Percentiles rank a stretch among this genome's conserved stretches.
Conservation (phyloP, 2,888 invertebrate species). For the Seladonia tumulorum region DNA sequence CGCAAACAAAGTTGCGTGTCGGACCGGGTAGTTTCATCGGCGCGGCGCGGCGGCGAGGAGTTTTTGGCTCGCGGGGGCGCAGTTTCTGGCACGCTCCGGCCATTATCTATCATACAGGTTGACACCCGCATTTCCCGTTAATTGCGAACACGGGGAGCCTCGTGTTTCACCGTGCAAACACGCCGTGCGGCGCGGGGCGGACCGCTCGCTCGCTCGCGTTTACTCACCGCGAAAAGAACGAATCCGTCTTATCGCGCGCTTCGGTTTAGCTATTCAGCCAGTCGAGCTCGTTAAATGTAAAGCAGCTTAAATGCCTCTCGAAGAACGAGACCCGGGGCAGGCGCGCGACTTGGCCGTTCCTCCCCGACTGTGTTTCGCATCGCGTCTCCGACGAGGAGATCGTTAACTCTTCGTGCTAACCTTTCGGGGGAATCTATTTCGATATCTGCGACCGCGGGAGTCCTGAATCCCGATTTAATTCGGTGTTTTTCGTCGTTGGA, state of each 20-base stretch:
- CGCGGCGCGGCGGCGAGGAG: too few species aligned
- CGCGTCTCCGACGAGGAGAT: neutral
- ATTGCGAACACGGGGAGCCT: slow-evolving; percentile 22
- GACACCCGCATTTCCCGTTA: slow-evolving; percentile 21
- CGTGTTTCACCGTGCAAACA: neutral
- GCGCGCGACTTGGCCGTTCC: neutral
- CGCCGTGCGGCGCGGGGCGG: neutral
- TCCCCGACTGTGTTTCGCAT: neutral
- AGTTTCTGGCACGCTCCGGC: slow-evolving; percentile 30
- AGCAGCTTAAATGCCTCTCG: slow-evolving; percentile 21
- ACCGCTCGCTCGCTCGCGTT: neutral
- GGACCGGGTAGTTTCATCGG: neutral
- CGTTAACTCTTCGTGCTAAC: neutral
- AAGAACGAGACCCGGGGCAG: slow-evolving; percentile 15
- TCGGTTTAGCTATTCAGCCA: neutral
- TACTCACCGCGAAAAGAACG: slow-evolving; percentile 6
- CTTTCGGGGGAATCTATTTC: neutral
- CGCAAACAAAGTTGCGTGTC: slow-evolving; percentile 6
- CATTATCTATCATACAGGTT: slow-evolving; percentile 25
- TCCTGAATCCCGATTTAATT: neutral
- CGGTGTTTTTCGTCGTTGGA: neutral
- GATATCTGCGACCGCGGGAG: neutral
- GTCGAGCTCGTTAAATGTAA: slow-evolving; percentile 26
- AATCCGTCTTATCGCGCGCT: slow-evolving; percentile 34
- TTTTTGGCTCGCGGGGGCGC: slow-evolving; percentile 28